phyloP scores from a whole-genome alignment of 37 sponge, comb jelly and placozoan species.

The Chondrilla cf. caribensis region DNA sequence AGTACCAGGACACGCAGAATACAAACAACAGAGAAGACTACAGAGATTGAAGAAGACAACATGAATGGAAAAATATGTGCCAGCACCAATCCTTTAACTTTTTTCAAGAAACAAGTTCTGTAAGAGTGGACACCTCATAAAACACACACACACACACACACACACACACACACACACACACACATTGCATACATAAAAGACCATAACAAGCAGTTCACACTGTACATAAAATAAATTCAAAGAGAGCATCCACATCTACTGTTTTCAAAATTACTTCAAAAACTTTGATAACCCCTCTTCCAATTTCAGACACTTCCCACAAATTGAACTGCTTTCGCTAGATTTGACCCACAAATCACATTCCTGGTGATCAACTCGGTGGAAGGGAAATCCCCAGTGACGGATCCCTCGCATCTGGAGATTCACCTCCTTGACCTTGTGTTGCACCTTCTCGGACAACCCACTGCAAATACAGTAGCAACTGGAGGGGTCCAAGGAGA shows the following conservation, averaged over 20 bases:
- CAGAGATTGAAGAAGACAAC: too few species aligned
- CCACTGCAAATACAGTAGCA: conserved; percentile 6
- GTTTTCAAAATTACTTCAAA: neutral
- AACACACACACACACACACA: too few species aligned
- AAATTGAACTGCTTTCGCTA: neutral
- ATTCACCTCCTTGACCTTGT: neutral
- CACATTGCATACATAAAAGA: neutral
- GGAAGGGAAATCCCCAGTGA: conserved; percentile 23
- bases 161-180: too few species aligned
- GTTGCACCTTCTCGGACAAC: neutral
- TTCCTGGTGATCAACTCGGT: conserved; percentile 12
- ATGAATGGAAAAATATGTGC: too few species aligned
- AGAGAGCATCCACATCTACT: neutral
- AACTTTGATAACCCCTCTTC: conserved; percentile 4
- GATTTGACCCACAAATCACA: conserved; percentile 18
- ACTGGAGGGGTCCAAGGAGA: conserved; percentile 15
- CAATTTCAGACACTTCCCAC: conserved; percentile 8
- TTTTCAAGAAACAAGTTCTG: too few species aligned
- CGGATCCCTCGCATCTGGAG: conserved; percentile 12
- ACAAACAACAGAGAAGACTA: too few species aligned
- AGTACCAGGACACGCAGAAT: too few species aligned
- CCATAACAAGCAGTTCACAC: neutral
- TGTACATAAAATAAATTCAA: neutral
- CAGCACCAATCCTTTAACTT: too few species aligned
- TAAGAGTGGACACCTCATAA: too few species aligned